A percentile compares a stretch with the other conserved stretches of the same genome.
phyloP scores from a whole-genome alignment of 2,888 invertebrate species.

The Sphinx pinastri region DNA sequence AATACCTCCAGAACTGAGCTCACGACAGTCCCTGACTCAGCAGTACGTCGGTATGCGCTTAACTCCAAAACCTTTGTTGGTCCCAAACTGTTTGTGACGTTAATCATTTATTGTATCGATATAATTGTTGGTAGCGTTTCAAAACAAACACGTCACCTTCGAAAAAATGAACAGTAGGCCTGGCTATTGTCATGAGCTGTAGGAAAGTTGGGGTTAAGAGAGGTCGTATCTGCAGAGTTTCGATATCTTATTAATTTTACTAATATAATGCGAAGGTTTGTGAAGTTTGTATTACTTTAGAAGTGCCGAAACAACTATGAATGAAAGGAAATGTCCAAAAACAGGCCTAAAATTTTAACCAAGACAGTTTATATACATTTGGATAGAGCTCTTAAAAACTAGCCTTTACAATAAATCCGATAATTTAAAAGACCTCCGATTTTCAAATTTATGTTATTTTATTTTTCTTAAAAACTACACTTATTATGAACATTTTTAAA shows the following conservation, averaged over 20 bases:
- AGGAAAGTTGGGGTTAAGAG: not conserved
- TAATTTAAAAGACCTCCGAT: no score
- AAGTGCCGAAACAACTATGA: no score
- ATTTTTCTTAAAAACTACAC: no score
- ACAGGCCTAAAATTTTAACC: no score
- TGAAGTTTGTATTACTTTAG: no score
- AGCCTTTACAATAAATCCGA: no score
- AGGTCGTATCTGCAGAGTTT: not conserved
- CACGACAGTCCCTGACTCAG: conserved; percentile 34
- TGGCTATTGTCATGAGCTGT: not conserved
- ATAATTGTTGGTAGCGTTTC: conserved; percentile 34
- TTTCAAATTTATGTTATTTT: no score
- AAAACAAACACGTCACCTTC: conserved; percentile 28
- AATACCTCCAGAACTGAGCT: not conserved
- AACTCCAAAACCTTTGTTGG: conserved; percentile 23
- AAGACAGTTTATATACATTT: no score
- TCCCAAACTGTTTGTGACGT: conserved; percentile 49
- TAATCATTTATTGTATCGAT: conserved; percentile 64
- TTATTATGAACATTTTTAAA: no score
- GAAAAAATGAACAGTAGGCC: conserved; percentile 15
- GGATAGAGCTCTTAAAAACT: no score
- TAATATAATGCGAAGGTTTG: no score
- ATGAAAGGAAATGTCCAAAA: no score
- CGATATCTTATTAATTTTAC: not conserved
- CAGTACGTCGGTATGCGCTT: conserved; percentile 27